Evolutionary conservation across 2,797 vertebrate species (phyloP), one percentile per base, ranked within the genome.

Genomic region (Coregonus suidteri): DNA sequence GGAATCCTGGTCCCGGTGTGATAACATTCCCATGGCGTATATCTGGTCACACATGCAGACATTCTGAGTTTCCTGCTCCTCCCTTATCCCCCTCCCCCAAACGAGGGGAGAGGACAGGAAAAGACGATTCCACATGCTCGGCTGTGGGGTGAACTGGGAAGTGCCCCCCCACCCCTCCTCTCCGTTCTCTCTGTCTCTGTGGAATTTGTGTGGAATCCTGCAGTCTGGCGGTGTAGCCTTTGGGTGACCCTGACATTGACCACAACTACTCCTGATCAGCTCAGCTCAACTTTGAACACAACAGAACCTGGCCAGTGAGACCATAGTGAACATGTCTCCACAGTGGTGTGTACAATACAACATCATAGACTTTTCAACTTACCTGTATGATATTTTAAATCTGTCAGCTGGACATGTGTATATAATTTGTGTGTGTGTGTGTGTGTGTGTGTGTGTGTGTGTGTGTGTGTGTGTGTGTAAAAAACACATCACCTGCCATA

Each of bases 31-130:
- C 77, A 3, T 15, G 73, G 77, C 47, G 73, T 52, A 76, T 81
- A 81, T 82, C 73, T 76, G 79, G 80, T 73, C 72, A 88, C 78
- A 87, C 82, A 86, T 75, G 79, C 82, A 87, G 83, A 88, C 84
- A 71, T 79, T 86, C 83, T 75, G 79, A 80, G 72, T 78, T 88
- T 87, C 84, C 84, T 85, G 84, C 84, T 84, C 84, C 88, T 84
- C 90, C 88, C 88, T 86, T 82, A 6, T 82, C 80, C 76, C 31
- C 51, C 79, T 82, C 31, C 51, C 79, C 83, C 31, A 69, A 71
- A 68, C 30, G 13, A 18, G 78, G 74, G 30, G 53, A 68, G 52
- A 52, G 62, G 81, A 88, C 83, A 85, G 87, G 89, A 91, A 90
- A 83, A 59, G 25, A 78, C 88, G 88, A 91, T 91, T 86, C 88